Conservation (phyloP, 2,113 vertebrate species). For the Cairina moschata region DNA sequence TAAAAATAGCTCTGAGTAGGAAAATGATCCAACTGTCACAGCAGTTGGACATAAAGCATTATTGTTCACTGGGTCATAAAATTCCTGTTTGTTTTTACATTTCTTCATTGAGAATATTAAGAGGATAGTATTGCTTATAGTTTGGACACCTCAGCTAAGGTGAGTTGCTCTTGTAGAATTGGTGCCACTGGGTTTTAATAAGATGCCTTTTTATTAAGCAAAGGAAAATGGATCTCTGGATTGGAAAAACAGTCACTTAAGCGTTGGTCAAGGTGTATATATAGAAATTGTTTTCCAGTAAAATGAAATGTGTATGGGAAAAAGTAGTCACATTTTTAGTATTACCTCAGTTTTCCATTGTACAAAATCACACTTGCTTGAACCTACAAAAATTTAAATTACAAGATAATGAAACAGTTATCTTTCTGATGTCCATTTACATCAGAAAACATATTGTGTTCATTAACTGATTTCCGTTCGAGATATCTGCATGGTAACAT, state of each 20-base stretch:
- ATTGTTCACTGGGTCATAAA: not conserved
- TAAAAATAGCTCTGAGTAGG: not conserved
- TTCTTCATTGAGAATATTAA: not conserved
- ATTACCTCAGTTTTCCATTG: not conserved
- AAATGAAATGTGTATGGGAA: not conserved
- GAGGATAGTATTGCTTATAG: not conserved
- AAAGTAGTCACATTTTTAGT: not conserved
- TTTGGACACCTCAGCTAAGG: not conserved
- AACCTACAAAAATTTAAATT: not conserved
- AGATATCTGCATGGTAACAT: not conserved
- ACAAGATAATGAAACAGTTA: not conserved
- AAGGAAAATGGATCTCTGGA: fast-evolving
- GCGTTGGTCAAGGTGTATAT: not conserved
- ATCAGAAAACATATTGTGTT: not conserved
- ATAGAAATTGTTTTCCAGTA: too few relatives aligned
- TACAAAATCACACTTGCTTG: not conserved
- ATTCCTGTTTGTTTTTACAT: not conserved
- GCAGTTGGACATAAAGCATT: not conserved
- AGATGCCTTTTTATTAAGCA: not conserved
- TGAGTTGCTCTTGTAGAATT: not conserved
- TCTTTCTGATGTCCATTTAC: fast-evolving
- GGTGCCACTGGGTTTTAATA: not conserved
- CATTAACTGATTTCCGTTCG: not conserved
- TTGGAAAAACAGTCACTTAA: not conserved
- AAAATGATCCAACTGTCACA: too few relatives aligned